Percentiles rank a stretch among this genome's conserved stretches.
These are phyloP conservation scores for Petrocephalus schoutedeni DNA, from an alignment of 2,797 vertebrate genomes.

Conservation along the genomic window DNA sequence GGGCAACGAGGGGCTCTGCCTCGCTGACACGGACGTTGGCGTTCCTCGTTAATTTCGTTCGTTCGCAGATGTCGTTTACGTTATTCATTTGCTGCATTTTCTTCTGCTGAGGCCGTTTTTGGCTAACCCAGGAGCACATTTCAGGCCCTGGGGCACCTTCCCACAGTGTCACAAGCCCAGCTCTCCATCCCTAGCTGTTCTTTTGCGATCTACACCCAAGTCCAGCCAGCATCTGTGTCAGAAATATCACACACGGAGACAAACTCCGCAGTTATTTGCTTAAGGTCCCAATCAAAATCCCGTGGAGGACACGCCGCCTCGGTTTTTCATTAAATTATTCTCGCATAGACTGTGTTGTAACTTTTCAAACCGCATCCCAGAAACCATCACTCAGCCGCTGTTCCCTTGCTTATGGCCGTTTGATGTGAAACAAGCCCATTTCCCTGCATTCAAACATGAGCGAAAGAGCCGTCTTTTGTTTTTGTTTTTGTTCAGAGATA, in stretches of 20 bases:
- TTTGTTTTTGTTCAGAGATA: background rate
- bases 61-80: background rate
- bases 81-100: background rate
- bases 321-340: background rate
- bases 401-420: background rate
- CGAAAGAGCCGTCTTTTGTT: background rate
- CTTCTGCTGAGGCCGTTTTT: background rate
- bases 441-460: background rate
- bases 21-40: background rate
- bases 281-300: background rate
- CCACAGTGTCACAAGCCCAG: background rate
- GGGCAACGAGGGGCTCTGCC: background rate
- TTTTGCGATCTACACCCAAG: background rate
- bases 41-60: background rate
- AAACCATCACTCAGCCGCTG: background rate
- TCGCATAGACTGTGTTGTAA: background rate
- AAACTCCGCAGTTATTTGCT: background rate
- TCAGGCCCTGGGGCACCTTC: background rate
- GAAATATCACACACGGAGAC: background rate
- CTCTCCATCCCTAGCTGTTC: background rate
- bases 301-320: background rate
- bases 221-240: background rate
- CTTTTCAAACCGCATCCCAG: background rate
- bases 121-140: background rate
- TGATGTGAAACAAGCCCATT: constrained; percentile 9